Evolutionary conservation across 2,797 vertebrate species (phyloP).

Genomic region (Discoglossus pictus): DNA sequence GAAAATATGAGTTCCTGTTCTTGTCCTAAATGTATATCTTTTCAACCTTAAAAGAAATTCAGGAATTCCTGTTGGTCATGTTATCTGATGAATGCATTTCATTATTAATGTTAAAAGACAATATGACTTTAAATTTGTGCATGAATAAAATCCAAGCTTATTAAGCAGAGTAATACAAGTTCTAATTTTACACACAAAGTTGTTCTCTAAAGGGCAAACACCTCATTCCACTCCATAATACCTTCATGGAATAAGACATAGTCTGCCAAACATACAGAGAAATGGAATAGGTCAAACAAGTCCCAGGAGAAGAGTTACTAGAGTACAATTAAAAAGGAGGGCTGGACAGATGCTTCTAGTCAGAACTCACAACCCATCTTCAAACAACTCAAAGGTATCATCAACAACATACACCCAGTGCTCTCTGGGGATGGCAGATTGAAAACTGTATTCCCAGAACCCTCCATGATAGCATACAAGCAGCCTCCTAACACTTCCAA

Average conservation of each 20-base stretch:
- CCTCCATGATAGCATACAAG: slow-evolving; percentile 41
- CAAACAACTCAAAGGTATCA: slow-evolving; percentile 41
- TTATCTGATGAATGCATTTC: too few species aligned
- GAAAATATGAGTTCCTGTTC: too few species aligned
- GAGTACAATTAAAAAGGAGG: slow-evolving; percentile 22
- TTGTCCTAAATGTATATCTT: too few species aligned
- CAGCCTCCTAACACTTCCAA: slow-evolving; percentile 37
- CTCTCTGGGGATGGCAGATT: slow-evolving; percentile 39
- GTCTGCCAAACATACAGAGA: background rate
- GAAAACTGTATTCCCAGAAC: slow-evolving; percentile 47
- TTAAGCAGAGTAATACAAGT: too few species aligned
- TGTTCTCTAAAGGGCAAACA: too few species aligned
- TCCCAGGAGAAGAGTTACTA: slow-evolving; percentile 12
- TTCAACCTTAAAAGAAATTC: too few species aligned
- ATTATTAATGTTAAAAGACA: too few species aligned
- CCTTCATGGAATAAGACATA: background rate
- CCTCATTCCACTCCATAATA: too few species aligned
- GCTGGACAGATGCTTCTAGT: slow-evolving; percentile 40
- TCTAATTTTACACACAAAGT: too few species aligned
- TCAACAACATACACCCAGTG: slow-evolving; percentile 29
- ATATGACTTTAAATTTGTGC: too few species aligned
- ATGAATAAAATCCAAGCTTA: too few species aligned
- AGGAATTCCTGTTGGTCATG: too few species aligned
- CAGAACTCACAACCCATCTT: slow-evolving; percentile 35
- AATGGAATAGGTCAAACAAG: background rate